phyloP scores from a whole-genome alignment of 2,888 invertebrate species.

The Caenorhabditis auriculariae region DNA sequence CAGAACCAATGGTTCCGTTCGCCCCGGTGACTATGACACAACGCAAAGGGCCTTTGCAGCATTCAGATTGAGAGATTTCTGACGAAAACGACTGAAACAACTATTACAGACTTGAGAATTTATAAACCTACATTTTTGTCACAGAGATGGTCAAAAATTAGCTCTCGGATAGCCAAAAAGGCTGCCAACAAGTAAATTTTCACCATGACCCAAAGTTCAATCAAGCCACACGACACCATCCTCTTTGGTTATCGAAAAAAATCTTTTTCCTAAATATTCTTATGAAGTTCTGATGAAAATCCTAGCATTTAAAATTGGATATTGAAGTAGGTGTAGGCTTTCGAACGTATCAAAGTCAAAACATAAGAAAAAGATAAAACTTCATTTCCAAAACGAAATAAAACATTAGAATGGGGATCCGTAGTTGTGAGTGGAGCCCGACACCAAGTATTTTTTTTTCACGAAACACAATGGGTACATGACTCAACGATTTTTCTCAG shows the following conservation, averaged over 20 bases:
- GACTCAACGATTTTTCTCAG: too few species aligned
- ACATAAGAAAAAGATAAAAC: not conserved
- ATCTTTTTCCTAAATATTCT: conserved; percentile 1
- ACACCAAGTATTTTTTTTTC: not conserved
- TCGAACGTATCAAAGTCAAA: not conserved
- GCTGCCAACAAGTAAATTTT: conserved; percentile 29
- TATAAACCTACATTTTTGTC: too few species aligned
- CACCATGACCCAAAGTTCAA: conserved; percentile 17
- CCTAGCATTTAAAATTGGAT: not conserved
- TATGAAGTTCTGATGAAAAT: not conserved
- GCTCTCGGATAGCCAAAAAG: conserved; percentile 17
- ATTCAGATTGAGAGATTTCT: too few species aligned
- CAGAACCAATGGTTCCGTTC: conserved; percentile 12
- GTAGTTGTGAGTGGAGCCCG: conserved; percentile 3
- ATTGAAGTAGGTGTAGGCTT: not conserved
- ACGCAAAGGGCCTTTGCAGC: not conserved
- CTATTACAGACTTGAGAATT: too few species aligned
- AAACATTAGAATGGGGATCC: not conserved
- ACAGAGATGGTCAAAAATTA: conserved; percentile 22
- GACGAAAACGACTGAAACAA: too few species aligned
- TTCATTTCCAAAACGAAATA: conserved; percentile 1
- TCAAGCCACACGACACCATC: too few species aligned
- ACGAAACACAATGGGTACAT: too few species aligned
- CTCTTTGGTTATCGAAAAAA: conserved; percentile 1
- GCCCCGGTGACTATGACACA: conserved; percentile 13